phyloP scores from a whole-genome alignment of 2,797 vertebrate genomes.

The Neostethus bicornis region DNA sequence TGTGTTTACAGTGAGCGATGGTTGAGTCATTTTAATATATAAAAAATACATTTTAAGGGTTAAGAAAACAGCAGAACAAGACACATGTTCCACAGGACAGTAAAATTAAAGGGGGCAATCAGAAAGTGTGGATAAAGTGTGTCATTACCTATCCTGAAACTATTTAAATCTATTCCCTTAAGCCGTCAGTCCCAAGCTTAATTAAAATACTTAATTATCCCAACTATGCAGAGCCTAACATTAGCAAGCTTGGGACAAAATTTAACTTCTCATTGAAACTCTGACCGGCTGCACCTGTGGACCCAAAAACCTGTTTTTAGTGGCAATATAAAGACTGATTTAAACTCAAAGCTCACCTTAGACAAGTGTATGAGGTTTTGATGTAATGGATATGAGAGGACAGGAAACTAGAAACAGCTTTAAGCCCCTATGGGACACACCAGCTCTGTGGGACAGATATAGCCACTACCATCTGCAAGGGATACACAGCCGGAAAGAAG shows the following conservation, averaged over 20 bases:
- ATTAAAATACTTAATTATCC: constrained; percentile 62
- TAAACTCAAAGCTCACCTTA: constrained; percentile 52
- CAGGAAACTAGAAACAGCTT: constrained; percentile 62
- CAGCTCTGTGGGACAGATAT: constrained; percentile 50
- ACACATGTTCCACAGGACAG: not conserved
- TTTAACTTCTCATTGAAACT: constrained; percentile 35
- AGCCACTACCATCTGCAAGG: constrained; percentile 57
- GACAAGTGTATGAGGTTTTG: constrained; percentile 54
- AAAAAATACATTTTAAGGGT: too few species aligned
- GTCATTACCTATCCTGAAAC: constrained; percentile 25
- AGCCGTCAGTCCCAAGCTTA: constrained; percentile 34
- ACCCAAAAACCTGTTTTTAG: constrained; percentile 34
- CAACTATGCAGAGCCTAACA: constrained; percentile 28
- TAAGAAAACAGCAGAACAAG: not conserved
- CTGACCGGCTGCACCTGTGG: constrained; percentile 35
- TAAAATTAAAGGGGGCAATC: constrained; percentile 3
- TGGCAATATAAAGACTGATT: constrained; percentile 51
- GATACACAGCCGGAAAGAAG: constrained; percentile 43
- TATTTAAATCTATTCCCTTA: constrained; percentile 38
- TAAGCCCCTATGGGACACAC: constrained; percentile 55
- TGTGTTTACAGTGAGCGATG: constrained; percentile 17
- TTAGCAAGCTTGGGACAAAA: constrained; percentile 28
- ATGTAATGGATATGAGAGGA: constrained; percentile 35
- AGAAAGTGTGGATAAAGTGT: constrained; percentile 1
- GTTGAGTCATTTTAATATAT: not conserved